Evolutionary conservation across 2,888 invertebrate genomes (phyloP).

Genomic region (Apantesis nais): DNA sequence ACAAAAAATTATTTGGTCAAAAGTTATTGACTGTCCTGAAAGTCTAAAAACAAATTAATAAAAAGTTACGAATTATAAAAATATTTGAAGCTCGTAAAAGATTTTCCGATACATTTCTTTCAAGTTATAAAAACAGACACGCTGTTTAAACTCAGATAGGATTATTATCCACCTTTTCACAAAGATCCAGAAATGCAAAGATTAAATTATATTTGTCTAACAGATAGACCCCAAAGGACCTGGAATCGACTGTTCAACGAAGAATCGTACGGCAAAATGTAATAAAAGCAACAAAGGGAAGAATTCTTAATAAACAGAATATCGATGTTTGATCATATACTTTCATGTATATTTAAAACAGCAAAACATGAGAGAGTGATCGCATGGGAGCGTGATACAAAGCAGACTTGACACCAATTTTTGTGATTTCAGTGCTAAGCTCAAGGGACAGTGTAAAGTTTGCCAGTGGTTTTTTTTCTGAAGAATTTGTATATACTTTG

Average conservation of each 20-base stretch:
- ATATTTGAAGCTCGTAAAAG: background rate
- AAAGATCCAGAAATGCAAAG: background rate
- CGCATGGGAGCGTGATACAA: slow-evolving; percentile 14
- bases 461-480: background rate
- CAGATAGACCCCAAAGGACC: background rate
- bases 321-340: slow-evolving; percentile 1
- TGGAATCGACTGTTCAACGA: background rate
- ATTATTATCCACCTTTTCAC: background rate
- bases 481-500: background rate
- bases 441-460: background rate
- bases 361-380: slow-evolving; percentile 12
- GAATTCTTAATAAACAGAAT: slow-evolving; percentile 19
- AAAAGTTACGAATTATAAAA: background rate
- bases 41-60: no score
- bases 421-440: slow-evolving; percentile 18
- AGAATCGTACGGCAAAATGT: background rate
- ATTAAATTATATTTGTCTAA: slow-evolving; percentile 1
- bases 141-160: background rate
- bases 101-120: background rate
- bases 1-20: no score
- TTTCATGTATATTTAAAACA: slow-evolving; percentile 6
- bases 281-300: slow-evolving; percentile 1
- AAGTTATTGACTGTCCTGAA: no score
- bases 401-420: slow-evolving; percentile 28
- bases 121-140: background rate